Evolutionary conservation across 2,797 vertebrate genomes (phyloP).

Genomic region (Nyctalus aviator): DNA sequence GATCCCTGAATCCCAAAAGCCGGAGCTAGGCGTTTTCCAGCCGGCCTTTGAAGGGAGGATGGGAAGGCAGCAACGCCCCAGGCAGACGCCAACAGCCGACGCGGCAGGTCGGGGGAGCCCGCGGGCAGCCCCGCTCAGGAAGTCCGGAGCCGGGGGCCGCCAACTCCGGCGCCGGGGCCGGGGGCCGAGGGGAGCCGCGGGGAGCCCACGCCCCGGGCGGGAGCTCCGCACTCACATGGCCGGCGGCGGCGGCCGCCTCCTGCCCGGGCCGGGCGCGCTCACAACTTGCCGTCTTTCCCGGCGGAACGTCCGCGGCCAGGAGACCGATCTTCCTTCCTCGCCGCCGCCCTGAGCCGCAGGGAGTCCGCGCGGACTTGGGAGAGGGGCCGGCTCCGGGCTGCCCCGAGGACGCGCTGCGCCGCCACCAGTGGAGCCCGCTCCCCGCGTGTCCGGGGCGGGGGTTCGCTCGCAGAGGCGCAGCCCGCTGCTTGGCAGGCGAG

Average conservation of each 20-base stretch:
- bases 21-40: neutral
- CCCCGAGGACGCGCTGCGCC: neutral
- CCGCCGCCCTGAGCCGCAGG: neutral
- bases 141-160: neutral
- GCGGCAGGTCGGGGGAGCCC: neutral
- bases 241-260: conserved; percentile 31
- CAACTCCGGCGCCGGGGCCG: neutral
- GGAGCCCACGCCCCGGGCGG: neutral
- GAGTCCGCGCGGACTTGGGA: neutral
- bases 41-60: neutral
- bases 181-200: neutral
- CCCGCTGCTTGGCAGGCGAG: conserved; percentile 72
- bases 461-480: conserved; percentile 15
- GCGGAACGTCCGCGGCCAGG: neutral
- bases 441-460: neutral
- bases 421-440: neutral
- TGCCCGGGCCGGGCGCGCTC: conserved; percentile 43
- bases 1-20: neutral
- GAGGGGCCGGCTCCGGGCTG: neutral
- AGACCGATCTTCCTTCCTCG: neutral
- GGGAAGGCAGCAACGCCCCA: conserved; percentile 60
- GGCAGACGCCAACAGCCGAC: neutral
- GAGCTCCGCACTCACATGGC: conserved; percentile 64
- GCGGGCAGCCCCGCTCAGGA: neutral
- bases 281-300: conserved; percentile 72